Evolutionary conservation across 2,888 invertebrate genomes (phyloP).

Genomic region (Tineola bisselliella): DNA sequence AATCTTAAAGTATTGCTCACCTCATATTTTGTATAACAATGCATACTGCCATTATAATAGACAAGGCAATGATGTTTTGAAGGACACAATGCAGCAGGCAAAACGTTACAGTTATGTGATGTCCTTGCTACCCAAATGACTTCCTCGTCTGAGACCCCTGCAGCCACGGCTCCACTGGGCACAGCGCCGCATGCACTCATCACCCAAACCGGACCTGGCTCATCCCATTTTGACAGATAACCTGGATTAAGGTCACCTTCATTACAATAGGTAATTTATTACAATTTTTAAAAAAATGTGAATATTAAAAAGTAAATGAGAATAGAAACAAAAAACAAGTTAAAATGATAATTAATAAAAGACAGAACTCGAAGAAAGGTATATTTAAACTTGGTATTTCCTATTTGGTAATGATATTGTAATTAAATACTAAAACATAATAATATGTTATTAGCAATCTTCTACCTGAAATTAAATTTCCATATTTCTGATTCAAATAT

Average conservation of each 20-base stretch:
- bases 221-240: background rate
- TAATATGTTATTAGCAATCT: too few species aligned
- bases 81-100: conserved; percentile 49
- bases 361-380: too few species aligned
- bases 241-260: background rate
- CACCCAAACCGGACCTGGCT: conserved; percentile 44
- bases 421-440: too few species aligned
- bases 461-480: conserved; percentile 33
- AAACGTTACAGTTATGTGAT: conserved; percentile 42
- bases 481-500: conserved; percentile 47
- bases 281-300: too few species aligned
- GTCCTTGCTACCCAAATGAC: conserved; percentile 49
- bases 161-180: conserved; percentile 52
- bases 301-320: too few species aligned
- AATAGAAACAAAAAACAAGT: too few species aligned
- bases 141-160: conserved; percentile 39
- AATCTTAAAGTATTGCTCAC: conserved; percentile 23
- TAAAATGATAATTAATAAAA: too few species aligned
- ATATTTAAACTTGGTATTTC: too few species aligned
- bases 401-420: too few species aligned
- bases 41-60: conserved; percentile 38
- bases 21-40: conserved; percentile 51
- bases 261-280: too few species aligned
- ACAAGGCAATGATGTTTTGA: conserved; percentile 49
- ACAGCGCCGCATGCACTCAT: conserved; percentile 53